A percentile compares a stretch with the other conserved stretches of the same genome.
These are phyloP conservation scores for Orestias chungarensis DNA, from an alignment of 2,797 vertebrate species.

Conservation along the genomic window DNA sequence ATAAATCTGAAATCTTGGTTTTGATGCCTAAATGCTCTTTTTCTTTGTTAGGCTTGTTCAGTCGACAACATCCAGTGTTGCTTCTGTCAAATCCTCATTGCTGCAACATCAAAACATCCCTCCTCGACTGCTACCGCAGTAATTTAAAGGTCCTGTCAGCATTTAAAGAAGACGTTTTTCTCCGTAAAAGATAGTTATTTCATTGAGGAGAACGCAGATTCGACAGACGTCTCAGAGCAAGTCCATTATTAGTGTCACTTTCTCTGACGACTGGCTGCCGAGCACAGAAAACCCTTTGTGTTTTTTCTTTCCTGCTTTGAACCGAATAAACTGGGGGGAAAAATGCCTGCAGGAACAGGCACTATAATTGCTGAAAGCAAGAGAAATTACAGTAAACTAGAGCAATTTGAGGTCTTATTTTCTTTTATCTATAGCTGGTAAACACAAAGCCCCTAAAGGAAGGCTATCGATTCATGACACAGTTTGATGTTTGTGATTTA, in stretches of 20 bases:
- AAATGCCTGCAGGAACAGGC: conserved; percentile 28
- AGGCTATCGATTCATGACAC: conserved; percentile 23
- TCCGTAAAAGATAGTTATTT: conserved; percentile 58
- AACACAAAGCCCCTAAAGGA: background rate
- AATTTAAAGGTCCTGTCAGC: conserved; percentile 59
- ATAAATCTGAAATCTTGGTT: background rate
- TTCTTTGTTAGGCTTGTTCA: background rate
- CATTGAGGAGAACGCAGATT: conserved; percentile 36
- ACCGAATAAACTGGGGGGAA: conserved; percentile 51
- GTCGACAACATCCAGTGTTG: conserved; percentile 9
- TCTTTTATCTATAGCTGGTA: background rate
- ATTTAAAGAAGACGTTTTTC: conserved; percentile 44
- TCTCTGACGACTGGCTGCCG: conserved; percentile 31
- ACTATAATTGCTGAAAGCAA: conserved; percentile 6
- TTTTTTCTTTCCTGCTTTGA: conserved; percentile 39
- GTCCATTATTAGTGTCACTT: conserved; percentile 70
- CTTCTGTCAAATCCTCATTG: conserved; percentile 30
- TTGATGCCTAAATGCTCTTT: background rate
- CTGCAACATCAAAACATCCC: conserved; percentile 59
- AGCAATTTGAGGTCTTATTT: conserved; percentile 27
- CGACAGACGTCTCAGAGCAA: conserved; percentile 54
- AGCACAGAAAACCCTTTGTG: conserved; percentile 44
- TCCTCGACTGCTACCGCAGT: conserved; percentile 40
- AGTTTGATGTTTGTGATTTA: conserved; percentile 10
- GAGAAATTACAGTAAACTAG: conserved; percentile 39